Conservation (phyloP, 2,797 vertebrate species). For the Myotis daubentonii region DNA sequence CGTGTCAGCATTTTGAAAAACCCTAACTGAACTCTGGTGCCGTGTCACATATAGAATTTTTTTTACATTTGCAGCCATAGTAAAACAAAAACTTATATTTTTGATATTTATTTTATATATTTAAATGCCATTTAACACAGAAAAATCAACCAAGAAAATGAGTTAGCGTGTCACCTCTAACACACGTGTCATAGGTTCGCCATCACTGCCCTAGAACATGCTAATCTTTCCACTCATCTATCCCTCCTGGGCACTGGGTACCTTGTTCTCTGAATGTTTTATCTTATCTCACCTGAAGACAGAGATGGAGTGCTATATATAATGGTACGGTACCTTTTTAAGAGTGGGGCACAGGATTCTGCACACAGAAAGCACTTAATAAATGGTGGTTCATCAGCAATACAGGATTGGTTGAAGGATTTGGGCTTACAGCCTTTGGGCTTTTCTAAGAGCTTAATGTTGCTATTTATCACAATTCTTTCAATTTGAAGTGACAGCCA, state of each 20-base stretch:
- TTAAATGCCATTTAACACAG: no score
- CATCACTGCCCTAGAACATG: no score
- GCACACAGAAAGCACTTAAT: neutral
- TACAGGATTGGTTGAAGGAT: neutral
- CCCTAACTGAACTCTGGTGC: no score
- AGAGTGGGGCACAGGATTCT: neutral
- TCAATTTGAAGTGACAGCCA: neutral
- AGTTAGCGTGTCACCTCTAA: no score
- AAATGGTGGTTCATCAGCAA: neutral
- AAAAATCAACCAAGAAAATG: no score
- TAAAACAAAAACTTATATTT: no score
- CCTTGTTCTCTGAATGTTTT: neutral
- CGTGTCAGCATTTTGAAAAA: no score
- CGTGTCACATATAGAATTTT: no score
- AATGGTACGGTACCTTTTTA: neutral
- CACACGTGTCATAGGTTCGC: no score
- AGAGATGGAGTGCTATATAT: neutral
- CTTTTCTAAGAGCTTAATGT: slow-evolving; percentile 18
- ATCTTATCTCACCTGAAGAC: neutral
- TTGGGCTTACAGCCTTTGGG: neutral
- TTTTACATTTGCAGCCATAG: no score
- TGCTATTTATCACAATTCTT: neutral
- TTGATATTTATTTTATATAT: no score
- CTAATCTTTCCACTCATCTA: neutral
- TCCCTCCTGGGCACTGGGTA: neutral